A percentile compares a stretch with the other conserved stretches of the same genome.
Conservation (phyloP, 1,140 invertebrate species). For the Protaetia brevitarsis region DNA sequence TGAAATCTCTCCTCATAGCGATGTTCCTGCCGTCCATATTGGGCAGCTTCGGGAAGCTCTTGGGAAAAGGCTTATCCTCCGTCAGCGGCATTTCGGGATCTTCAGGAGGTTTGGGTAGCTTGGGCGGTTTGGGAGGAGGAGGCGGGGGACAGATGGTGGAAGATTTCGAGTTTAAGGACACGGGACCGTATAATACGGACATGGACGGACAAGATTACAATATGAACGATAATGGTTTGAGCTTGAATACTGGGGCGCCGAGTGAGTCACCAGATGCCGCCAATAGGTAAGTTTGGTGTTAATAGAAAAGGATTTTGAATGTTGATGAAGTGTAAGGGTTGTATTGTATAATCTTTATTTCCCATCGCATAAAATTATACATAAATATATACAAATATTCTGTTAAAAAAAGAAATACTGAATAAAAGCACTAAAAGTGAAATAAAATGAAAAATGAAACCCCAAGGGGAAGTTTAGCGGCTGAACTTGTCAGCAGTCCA, state of each 20-base stretch:
- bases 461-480: too few relatives aligned
- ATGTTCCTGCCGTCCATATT: conserved; percentile 79
- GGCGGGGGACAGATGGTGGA: conserved; percentile 49
- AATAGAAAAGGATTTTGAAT: too few relatives aligned
- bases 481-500: too few relatives aligned
- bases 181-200: conserved; percentile 44
- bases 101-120: conserved; percentile 46
- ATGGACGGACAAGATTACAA: conserved; percentile 32
- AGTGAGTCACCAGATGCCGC: conserved; percentile 35
- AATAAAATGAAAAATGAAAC: too few relatives aligned
- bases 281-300: conserved; percentile 34
- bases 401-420: too few relatives aligned
- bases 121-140: too few relatives aligned
- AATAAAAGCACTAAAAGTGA: too few relatives aligned
- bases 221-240: conserved; percentile 29
- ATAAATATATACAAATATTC: too few relatives aligned
- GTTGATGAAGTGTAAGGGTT: too few relatives aligned
- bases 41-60: conserved; percentile 74
- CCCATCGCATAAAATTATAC: too few relatives aligned
- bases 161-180: conserved; percentile 67
- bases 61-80: conserved; percentile 66
- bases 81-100: conserved; percentile 53
- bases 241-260: conserved; percentile 28
- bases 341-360: too few relatives aligned
- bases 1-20: conserved; percentile 75